Conservation (phyloP, 1,140 invertebrate genomes). For the Trigoniulus corallinus region DNA sequence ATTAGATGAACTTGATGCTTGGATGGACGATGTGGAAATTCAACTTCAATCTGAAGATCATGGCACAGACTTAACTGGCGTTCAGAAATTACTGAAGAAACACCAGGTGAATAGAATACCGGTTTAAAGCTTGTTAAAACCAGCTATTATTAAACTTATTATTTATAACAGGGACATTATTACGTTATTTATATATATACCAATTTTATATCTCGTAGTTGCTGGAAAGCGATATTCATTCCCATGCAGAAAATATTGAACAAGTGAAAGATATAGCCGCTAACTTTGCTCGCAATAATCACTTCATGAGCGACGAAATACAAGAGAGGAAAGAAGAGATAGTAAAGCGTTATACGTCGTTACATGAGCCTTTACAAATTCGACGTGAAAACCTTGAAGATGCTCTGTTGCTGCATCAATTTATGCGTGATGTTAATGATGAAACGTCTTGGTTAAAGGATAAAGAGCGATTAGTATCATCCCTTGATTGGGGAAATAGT, state of each 20-base stretch:
- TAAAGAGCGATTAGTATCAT: slow-evolving; percentile 65
- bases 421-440: slow-evolving; percentile 67
- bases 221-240: slow-evolving; percentile 59
- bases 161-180: not conserved
- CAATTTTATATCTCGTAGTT: slow-evolving; percentile 45
- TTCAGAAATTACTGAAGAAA: slow-evolving; percentile 58
- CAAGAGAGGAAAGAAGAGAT: slow-evolving; percentile 46
- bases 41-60: slow-evolving; percentile 67
- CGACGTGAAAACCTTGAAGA: slow-evolving; percentile 76
- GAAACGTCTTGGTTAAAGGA: slow-evolving; percentile 69
- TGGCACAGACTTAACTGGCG: slow-evolving; percentile 58
- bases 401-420: slow-evolving; percentile 64
- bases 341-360: slow-evolving; percentile 55
- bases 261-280: slow-evolving; percentile 55
- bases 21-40: slow-evolving; percentile 74
- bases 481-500: slow-evolving; percentile 55
- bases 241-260: slow-evolving; percentile 58
- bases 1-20: slow-evolving; percentile 71
- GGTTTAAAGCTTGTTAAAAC: not conserved
- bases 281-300: slow-evolving; percentile 51
- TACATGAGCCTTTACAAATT: slow-evolving; percentile 79
- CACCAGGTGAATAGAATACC: slow-evolving; percentile 14
- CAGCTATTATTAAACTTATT: not conserved
- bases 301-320: slow-evolving; percentile 74
- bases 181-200: too few relatives aligned